Evolutionary conservation across 1,140 invertebrate species (phyloP), one percentile per base, ranked within the genome.

Genomic region (Drosophila teissieri): DNA sequence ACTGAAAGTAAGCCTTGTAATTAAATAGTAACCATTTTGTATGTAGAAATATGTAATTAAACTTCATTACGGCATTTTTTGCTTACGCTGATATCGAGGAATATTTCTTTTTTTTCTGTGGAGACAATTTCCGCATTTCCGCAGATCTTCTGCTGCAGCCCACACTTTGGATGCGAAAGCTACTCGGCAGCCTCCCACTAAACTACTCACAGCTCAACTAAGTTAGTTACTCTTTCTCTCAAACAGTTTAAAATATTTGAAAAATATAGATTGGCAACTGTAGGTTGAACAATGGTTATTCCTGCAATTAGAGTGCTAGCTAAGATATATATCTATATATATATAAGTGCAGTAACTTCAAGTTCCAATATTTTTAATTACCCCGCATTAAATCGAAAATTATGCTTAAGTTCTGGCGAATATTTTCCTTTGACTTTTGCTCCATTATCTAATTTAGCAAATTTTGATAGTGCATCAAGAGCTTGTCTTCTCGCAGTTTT

Each of bases 131-230:
- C n/a, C 19, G 19, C 19, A 19, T 22, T 4, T 24, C 37, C 14
- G 39, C 11, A 7, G 19, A 24, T 37, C 34, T 31, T 36, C 22
- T 44, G 51, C n/a, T 27, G 15, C 19, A n/a, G n/a, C n/a, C n/a
- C n/a, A 86, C 82, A 86, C 83, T 78, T 86, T 78, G 64, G 83
- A 42, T 67, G 65, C 53, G 54, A 78, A 78, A 77, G 81, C 81
- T 80, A 84, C 81, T 68, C 80, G 81, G 77, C 78, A 69, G 63
- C 81, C 77, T 84, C 81, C 81, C 72, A 84, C 81, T 75, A 64
- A 64, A 70, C 62, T 19, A 19, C 19, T 40, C 15, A 0, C 14
- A 1, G 4, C 7, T 0, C 7, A 34, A 60, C 12, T 19, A 19
- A 2, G 19, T 19, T 19, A 0, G 11, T 12, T 46, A 34, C 65